phyloP scores from a whole-genome alignment of 1,140 invertebrate species.

The Lucilia cuprina region DNA sequence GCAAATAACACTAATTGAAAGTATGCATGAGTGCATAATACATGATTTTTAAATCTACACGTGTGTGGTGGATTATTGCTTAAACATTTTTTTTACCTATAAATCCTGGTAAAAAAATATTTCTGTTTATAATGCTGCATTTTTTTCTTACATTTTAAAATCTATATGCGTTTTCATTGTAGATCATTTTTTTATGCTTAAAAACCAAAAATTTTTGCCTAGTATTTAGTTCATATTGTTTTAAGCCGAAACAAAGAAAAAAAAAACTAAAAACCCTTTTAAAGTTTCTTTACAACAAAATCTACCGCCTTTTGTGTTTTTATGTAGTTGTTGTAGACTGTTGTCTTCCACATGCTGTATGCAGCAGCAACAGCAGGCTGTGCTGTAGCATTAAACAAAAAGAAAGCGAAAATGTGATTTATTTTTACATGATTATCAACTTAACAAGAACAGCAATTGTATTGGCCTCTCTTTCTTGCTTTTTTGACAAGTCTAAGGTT shows the following conservation, averaged over 20 bases:
- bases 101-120: background rate
- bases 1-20: conserved; percentile 34
- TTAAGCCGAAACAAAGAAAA: background rate
- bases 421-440: conserved; percentile 63
- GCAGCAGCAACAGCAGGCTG: too few species aligned
- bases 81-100: conserved; percentile 8
- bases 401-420: conserved; percentile 62
- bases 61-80: conserved; percentile 17
- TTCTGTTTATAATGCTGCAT: background rate
- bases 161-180: background rate
- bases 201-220: background rate
- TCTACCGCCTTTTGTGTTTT: background rate
- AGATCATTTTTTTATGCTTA: background rate
- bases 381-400: conserved; percentile 4
- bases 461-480: background rate
- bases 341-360: background rate
- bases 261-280: background rate
- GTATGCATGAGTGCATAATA: conserved; percentile 33
- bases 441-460: conserved; percentile 52
- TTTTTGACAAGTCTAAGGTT: background rate
- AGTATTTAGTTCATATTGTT: conserved; percentile 25
- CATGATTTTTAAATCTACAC: conserved; percentile 34
- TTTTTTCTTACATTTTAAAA: background rate
- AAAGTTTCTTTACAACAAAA: background rate
- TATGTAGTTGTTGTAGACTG: too few species aligned